Base-by-base conservation (phyloP, 30 jellyfish, hydroid and myxozoan species). In the Clytia hemisphaerica region DNA sequence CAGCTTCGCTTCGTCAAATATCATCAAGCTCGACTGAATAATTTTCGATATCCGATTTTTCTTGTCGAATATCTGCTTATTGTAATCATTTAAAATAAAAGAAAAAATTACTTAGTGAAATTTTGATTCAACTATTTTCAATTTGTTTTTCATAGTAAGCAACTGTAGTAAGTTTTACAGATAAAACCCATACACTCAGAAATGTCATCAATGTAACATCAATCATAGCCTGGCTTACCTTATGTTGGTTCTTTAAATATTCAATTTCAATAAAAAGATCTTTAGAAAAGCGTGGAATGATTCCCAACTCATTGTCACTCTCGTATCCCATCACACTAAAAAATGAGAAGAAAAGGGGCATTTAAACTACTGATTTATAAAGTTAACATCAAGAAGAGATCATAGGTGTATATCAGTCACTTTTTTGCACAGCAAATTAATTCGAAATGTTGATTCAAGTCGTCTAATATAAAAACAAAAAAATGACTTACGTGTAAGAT, bases 281-380 rank as follows among this genome's bases (percentile, higher is more conserved):
- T 63, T 74, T 76, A 34, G 94, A 79, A 61, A 88, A 88, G 22
- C 97, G 54, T 26, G 97, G 97, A 29, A 88, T 70, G 34, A 88
- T 75, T 4, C 97, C 97, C 18, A 72, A 79, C 1, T 74, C 84
- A 4, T 31, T 25, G 32, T 75, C 77, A 21, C 57, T 73, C 1
- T 73, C 77, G 53, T 72, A 73, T 5, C 94, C 94, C 72, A 75
- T 82, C 78, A 82, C 63, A 4, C 94, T 82, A 55, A 24, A 40
- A 33, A 40, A 49, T 10, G 37, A 19, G 34, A 71, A 14, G 18
- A 16, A 4, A n/a, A 4, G 7, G 26, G 28, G 29, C 18, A 51
- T 15, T 22, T 7, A 10, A 22, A 51, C 12, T 51, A 7, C 28
- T 10, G n/a, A n/a, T n/a, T n/a, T n/a, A n/a, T n/a, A n/a, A n/a